Percentiles rank a stretch among this genome's conserved stretches.
phyloP scores from a whole-genome alignment of 1,140 invertebrate genomes.

The Trichonephila clavata region DNA sequence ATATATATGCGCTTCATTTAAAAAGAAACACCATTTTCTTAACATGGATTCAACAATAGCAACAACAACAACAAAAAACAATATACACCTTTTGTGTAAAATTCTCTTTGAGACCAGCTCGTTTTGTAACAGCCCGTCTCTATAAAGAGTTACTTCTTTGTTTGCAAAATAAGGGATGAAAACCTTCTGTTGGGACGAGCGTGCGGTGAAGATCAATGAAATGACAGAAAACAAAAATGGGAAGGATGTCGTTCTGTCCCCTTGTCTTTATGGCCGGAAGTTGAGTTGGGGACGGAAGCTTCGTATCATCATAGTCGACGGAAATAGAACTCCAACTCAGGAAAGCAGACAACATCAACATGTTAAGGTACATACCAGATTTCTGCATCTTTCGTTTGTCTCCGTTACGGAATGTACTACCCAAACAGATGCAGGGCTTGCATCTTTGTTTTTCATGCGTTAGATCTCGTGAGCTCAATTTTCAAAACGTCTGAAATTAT shows the following conservation, averaged over 20 bases:
- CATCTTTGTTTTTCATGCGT: background rate
- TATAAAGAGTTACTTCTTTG: background rate
- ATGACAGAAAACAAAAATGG: background rate
- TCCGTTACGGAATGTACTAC: background rate
- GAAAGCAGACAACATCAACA: constrained; percentile 26
- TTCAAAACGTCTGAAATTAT: too few relatives aligned
- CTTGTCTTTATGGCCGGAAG: constrained; percentile 67
- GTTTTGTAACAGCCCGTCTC: background rate
- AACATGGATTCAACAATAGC: too few relatives aligned
- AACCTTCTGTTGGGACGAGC: background rate
- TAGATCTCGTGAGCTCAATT: too few relatives aligned
- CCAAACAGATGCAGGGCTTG: background rate
- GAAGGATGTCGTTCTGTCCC: constrained; percentile 20
- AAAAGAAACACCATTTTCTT: too few relatives aligned
- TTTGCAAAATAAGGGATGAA: background rate
- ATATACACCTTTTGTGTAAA: too few relatives aligned
- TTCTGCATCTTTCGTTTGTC: background rate
- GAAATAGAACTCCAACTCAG: constrained; percentile 55
- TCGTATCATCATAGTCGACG: constrained; percentile 30
- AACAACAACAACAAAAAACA: too few relatives aligned
- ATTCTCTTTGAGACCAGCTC: background rate
- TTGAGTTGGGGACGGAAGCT: constrained; percentile 18
- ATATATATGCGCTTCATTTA: too few relatives aligned
- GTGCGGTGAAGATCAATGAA: constrained; percentile 33
- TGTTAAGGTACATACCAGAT: background rate